Conservation (phyloP, 2,113 vertebrate genomes). For the Thryonomys swinderianus region DNA sequence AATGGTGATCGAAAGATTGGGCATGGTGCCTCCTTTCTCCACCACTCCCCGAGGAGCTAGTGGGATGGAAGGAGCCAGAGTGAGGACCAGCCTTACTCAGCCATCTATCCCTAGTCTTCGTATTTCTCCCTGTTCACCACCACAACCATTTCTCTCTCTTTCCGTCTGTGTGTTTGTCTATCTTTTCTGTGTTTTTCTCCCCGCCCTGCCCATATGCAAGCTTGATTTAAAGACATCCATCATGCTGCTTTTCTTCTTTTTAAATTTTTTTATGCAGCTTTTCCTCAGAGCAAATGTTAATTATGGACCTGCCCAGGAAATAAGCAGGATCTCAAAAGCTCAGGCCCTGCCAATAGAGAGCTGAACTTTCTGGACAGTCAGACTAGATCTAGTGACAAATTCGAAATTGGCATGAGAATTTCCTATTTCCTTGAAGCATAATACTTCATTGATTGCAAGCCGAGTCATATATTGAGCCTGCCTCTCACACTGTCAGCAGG, state of each 20-base stretch:
- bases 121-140: not conserved
- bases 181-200: not conserved
- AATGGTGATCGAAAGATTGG: not conserved
- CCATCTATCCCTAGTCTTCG: not conserved
- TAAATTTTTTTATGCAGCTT: not conserved
- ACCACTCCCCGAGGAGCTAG: not conserved
- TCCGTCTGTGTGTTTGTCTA: not conserved
- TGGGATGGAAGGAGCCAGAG: not conserved
- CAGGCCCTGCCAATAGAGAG: conserved; percentile 25
- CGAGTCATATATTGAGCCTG: conserved; percentile 66
- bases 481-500: conserved; percentile 69
- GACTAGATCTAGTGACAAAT: conserved; percentile 62
- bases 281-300: conserved; percentile 54
- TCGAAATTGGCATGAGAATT: conserved; percentile 67
- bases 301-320: conserved; percentile 30
- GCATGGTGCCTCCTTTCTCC: not conserved
- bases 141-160: no score
- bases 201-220: not conserved
- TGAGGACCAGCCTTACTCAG: not conserved
- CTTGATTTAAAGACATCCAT: conserved; percentile 9
- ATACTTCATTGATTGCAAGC: conserved; percentile 73
- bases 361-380: conserved; percentile 43
- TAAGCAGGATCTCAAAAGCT: conserved; percentile 49
- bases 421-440: conserved; percentile 71
- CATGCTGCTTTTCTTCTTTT: conserved; percentile 33